Evolutionary conservation across 1,140 invertebrate genomes (phyloP).

Genomic region (Zaprionus capensis): DNA sequence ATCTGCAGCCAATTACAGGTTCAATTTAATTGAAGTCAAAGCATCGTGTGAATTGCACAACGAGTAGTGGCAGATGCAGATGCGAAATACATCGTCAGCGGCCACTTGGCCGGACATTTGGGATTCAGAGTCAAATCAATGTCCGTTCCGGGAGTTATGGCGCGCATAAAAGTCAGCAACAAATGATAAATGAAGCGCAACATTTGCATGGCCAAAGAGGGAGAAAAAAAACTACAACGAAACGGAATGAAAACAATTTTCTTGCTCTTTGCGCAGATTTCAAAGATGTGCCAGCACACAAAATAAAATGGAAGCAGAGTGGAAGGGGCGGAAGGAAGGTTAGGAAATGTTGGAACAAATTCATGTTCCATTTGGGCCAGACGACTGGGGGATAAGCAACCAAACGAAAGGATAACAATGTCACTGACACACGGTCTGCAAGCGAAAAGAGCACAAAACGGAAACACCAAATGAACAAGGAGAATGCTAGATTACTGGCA

Average conservation of each 20-base stretch:
- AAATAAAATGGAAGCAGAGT: conserved; percentile 6
- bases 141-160: conserved; percentile 66
- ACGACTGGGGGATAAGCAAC: conserved; percentile 66
- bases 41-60: conserved; percentile 32
- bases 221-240: conserved; percentile 8
- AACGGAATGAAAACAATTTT: conserved; percentile 35
- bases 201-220: conserved; percentile 52
- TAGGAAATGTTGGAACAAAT: conserved; percentile 26
- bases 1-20: conserved; percentile 57
- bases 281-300: conserved; percentile 21
- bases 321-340: neutral
- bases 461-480: neutral
- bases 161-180: conserved; percentile 69
- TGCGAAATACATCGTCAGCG: neutral
- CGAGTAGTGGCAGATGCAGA: neutral
- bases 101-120: neutral
- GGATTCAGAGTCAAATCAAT: conserved; percentile 63
- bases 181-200: conserved; percentile 70
- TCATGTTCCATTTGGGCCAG: conserved; percentile 64
- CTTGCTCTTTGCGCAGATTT: conserved; percentile 43
- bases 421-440: conserved; percentile 63
- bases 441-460: conserved; percentile 12
- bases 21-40: conserved; percentile 69
- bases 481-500: conserved; percentile 1
- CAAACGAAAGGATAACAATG: conserved; percentile 77